Percentiles rank a stretch among this genome's conserved stretches.
Evolutionary conservation across 2,797 vertebrate species (phyloP).

Genomic region (Gallinago stenura): DNA sequence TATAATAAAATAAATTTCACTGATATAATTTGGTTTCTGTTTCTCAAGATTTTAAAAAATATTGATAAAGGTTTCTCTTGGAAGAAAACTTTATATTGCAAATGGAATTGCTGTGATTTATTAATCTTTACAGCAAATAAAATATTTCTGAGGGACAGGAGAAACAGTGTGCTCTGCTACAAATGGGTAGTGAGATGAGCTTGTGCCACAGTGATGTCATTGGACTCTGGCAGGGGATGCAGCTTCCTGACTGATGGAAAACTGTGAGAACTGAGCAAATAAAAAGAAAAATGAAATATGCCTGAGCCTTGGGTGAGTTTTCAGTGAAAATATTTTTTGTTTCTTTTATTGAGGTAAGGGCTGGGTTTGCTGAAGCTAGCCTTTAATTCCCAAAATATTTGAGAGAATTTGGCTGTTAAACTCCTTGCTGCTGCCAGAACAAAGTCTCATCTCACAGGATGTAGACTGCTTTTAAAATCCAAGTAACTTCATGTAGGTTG

Average conservation of each 20-base stretch:
- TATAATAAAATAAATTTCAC: neutral
- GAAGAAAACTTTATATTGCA: conserved; percentile 7
- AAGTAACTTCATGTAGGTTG: neutral
- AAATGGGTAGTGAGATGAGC: neutral
- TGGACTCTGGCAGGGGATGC: neutral
- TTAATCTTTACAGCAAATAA: conserved; percentile 17
- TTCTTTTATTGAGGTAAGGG: neutral
- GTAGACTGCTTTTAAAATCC: conserved; percentile 10
- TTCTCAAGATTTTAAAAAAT: neutral
- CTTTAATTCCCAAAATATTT: conserved; percentile 20
- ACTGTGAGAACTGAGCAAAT: neutral
- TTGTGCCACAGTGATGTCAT: neutral
- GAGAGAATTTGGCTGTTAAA: neutral
- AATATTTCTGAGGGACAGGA: conserved; percentile 13
- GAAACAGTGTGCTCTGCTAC: neutral
- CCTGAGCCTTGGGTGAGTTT: neutral
- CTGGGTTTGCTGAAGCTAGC: neutral
- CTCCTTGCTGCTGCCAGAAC: neutral
- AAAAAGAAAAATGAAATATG: neutral
- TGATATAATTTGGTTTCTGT: neutral
- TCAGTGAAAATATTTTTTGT: conserved; percentile 24
- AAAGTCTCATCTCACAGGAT: conserved; percentile 5
- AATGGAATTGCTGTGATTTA: neutral
- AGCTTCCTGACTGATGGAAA: neutral
- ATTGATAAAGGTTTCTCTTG: neutral